Evolutionary conservation across 2,113 vertebrate species (phyloP).

Genomic region (human (Homo sapiens)): DNA sequence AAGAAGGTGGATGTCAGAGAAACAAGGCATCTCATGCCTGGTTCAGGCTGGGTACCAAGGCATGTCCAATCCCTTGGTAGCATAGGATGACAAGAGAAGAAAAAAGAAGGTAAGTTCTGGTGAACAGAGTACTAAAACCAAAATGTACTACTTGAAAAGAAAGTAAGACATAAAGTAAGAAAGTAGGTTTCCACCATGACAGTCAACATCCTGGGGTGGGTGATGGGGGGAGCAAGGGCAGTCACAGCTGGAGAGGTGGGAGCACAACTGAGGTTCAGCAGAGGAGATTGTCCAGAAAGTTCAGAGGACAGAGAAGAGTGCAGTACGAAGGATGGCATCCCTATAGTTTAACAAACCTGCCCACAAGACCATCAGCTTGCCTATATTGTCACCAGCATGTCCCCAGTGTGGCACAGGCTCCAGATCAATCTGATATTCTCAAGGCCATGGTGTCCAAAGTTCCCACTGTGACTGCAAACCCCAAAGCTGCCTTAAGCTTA

Average conservation of each 20-base stretch:
- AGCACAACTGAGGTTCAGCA: neutral
- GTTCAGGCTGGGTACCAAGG: neutral
- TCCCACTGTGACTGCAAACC: neutral
- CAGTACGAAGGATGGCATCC: neutral
- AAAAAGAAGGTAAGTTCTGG: neutral
- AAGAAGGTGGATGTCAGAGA: constrained; percentile 28
- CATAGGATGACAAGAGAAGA: neutral
- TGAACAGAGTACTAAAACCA: constrained; percentile 7
- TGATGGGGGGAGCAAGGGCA: neutral
- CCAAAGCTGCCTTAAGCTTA: neutral
- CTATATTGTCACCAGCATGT: neutral
- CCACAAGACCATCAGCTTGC: neutral
- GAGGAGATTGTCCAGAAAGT: neutral
- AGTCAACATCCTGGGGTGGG: neutral
- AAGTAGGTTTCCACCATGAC: neutral
- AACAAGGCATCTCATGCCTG: neutral
- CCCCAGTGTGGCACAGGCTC: neutral
- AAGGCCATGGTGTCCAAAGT: neutral
- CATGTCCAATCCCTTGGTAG: neutral
- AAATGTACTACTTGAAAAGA: neutral
- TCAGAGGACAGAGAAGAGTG: neutral
- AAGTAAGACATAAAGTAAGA: neutral
- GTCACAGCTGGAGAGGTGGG: neutral
- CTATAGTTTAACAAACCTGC: neutral
- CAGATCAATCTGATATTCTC: neutral